A percentile compares a stretch with the other conserved stretches of the same genome.
Evolutionary conservation across 92 coral and sea anemone species (phyloP).

Genomic region (Umimayanthus chanpuru): DNA sequence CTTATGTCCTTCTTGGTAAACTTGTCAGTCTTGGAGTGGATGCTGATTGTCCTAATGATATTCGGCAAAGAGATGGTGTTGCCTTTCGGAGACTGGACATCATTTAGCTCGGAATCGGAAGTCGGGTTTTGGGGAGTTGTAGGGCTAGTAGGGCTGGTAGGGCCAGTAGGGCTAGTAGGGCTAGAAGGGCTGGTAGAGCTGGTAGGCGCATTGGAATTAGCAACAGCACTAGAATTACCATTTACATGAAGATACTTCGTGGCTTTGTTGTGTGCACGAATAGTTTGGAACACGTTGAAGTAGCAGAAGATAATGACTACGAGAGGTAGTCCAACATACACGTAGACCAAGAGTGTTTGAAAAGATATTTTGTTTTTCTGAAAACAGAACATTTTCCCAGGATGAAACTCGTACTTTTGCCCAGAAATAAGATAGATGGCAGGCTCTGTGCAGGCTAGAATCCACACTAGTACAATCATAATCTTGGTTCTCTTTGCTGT

Average conservation of each 20-base stretch:
- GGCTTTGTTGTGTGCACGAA: constrained; percentile 51
- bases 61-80: constrained; percentile 22
- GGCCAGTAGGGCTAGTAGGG: neutral
- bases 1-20: too few species aligned
- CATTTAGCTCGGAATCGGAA: neutral
- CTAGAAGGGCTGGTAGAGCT: neutral
- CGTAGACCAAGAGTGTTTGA: constrained; percentile 48
- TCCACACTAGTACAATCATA: constrained; percentile 47
- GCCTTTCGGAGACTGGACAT: neutral
- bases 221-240: neutral
- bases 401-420: constrained; percentile 63
- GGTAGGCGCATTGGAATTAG: neutral
- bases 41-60: constrained; percentile 21
- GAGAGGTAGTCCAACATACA: constrained; percentile 57
- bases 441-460: constrained; percentile 68
- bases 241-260: constrained; percentile 8
- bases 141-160: constrained; percentile 10
- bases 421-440: constrained; percentile 68
- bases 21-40: constrained; percentile 16
- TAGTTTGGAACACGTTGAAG: constrained; percentile 53
- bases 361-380: constrained; percentile 55
- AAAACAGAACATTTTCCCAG: constrained; percentile 73
- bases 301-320: constrained; percentile 55
- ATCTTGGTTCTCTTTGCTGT: constrained; percentile 52
- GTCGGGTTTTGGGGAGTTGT: constrained; percentile 3